Evolutionary conservation across 2,113 vertebrate genomes (phyloP).

Genomic region (Arizona elegans): DNA sequence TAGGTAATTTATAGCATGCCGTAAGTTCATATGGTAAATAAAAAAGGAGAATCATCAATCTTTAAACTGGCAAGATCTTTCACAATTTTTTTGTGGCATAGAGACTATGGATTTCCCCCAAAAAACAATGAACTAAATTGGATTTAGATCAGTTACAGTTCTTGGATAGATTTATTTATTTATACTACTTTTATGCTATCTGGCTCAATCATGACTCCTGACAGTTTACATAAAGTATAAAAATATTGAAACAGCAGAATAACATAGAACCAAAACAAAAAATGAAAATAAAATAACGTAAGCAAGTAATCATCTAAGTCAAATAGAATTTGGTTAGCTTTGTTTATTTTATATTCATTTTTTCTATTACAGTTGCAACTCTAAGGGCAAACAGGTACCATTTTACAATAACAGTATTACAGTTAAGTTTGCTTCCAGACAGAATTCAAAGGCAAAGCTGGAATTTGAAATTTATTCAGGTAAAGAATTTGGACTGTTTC

Average conservation of each 20-base stretch:
- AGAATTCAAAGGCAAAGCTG: neutral
- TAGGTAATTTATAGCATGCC: constrained; percentile 1
- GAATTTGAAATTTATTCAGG: neutral
- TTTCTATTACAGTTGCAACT: neutral
- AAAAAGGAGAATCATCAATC: neutral
- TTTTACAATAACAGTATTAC: neutral
- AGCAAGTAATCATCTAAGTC: neutral
- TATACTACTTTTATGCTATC: neutral
- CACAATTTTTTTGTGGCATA: neutral
- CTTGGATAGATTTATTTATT: neutral
- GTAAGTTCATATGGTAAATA: neutral
- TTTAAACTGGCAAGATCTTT: neutral
- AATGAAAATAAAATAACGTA: neutral
- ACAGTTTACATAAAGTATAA: neutral
- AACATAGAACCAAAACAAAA: neutral
- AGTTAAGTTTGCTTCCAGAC: neutral
- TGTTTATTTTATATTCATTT: neutral
- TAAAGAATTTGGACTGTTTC: neutral
- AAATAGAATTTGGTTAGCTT: neutral
- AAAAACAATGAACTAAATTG: neutral
- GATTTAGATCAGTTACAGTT: neutral
- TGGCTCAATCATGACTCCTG: neutral
- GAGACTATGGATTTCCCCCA: neutral
- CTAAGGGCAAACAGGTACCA: neutral
- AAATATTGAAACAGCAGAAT: neutral